Evolutionary conservation across 1,140 invertebrate species (phyloP), one percentile per base, ranked within the genome.

Genomic region (Eufriesea mexicana): DNA sequence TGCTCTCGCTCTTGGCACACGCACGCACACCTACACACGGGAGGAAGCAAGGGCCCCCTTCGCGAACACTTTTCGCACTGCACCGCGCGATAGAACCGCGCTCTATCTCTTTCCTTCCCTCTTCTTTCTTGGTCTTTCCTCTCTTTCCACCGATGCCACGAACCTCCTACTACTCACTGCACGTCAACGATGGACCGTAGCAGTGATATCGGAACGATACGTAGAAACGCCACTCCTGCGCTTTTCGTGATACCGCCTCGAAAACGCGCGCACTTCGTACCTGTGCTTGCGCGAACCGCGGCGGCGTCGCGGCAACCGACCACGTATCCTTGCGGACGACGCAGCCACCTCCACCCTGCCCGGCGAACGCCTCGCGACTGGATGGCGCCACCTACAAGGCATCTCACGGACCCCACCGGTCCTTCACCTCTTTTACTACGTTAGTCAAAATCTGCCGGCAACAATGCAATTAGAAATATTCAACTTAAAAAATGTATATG

Each of bases 381-480:
- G 90, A 85, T 89, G 89, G 90, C 90, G 89, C 90, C 89, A 91
- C 89, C 74, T 87, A 84, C 87, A 90, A 86, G 86, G 42, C 80
- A 28, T 55, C 78, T n/a, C 54, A 25, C 54, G 45, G n/a, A 68
- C 70, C 61, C 83, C 42, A 64, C 79, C 78, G 81, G 66, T 82
- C 83, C 70, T 79, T 89, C 86, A 88, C 74, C 77, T 62, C 49
- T 28, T n/a, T 14, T 0, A 86, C 83, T 82, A 74, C 86, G 45
- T 18, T 79, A 49, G 2, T 85, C 81, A 74, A 79, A 82, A 35
- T 68, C 25, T 78, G 23, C 74, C 64, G 55, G 55, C 74, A 54
- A 76, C 62, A 42, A 61, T 82, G 28, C 54, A 28, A 49, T 82
- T 55, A 2, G 18, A 75, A 51, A 67, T 59, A 8, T 20, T 6